A percentile compares a stretch with the other conserved stretches of the same genome.
Conservation (phyloP, 2,888 invertebrate species). For the Zaprionus lineosus region DNA sequence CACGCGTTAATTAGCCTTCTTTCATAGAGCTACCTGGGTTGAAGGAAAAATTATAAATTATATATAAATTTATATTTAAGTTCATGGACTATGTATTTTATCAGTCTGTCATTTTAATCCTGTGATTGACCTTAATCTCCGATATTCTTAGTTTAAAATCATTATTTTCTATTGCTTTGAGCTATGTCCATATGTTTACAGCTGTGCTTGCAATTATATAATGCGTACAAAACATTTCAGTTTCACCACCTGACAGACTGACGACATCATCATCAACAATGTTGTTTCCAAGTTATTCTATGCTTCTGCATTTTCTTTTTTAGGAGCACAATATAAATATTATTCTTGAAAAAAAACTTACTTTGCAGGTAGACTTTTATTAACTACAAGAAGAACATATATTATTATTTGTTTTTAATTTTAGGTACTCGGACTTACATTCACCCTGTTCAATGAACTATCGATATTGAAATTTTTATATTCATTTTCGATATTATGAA, state of each 20-base stretch:
- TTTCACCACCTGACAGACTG: slow-evolving; percentile 51
- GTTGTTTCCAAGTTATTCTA: no score
- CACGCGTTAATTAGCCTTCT: slow-evolving; percentile 29
- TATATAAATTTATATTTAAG: slow-evolving; percentile 3
- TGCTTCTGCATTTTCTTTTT: no score
- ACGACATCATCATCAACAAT: slow-evolving; percentile 34
- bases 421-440: slow-evolving; percentile 20
- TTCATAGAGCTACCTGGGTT: no score
- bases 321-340: no score
- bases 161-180: slow-evolving; percentile 34
- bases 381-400: slow-evolving; percentile 4
- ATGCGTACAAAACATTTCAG: slow-evolving; percentile 41
- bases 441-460: slow-evolving; percentile 42
- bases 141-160: neutral
- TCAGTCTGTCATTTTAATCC: no score
- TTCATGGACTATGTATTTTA: slow-evolving; percentile 18
- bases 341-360: no score
- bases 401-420: slow-evolving; percentile 48
- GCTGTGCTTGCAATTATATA: slow-evolving; percentile 60
- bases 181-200: slow-evolving; percentile 38
- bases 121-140: no score
- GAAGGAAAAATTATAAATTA: slow-evolving; percentile 39
- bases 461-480: slow-evolving; percentile 21
- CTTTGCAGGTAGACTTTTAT: no score
- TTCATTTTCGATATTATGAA: no score